Base-by-base conservation (phyloP, 2,113 vertebrate genomes). In the Poeciliopsis retropinna region DNA sequence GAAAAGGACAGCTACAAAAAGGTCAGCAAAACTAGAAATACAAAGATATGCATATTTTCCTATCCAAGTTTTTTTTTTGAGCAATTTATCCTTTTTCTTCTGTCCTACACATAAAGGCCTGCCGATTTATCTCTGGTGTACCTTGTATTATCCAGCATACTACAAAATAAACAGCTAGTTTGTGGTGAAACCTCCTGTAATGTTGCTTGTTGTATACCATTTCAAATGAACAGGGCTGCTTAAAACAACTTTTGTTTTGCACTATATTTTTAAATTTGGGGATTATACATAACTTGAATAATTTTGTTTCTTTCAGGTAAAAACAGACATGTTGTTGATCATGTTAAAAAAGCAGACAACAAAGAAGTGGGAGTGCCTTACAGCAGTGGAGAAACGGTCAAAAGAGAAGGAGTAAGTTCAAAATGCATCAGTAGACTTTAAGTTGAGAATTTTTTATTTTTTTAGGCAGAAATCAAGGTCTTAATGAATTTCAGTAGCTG, bases 401-500 rank as follows among this genome's bases (percentile, higher is more conserved):
- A 99, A 98, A 90, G 97, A 98, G 29, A 99, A 98, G 89, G 96
- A 98, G 98, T 99, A 87, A 95, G 97, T 95, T 64, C 0, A 44
- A 44, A 73, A 73, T 62, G 4, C 60, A 61, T 73, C 30, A 66
- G 1, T 54, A 10, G 64, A 67, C n/a, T 14, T n/a, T 25, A 39
- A 14, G 25, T 6, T 65, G 8, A 34, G 11, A 7, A 54, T 25
- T 22, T 12, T n/a, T n/a, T 2, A 6, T 39, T 25, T 11, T 14
- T 70, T n/a, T n/a, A 19, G 39, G 17, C 2, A 5, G 47, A 57
- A 1, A 7, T n/a, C 14, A 11, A n/a, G 17, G 17, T 3, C 28
- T 13, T 10, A 17, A 28, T 54, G 32, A 51, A 51, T 51, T 17
- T 19, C 5, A 22, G 47, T 51, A 17, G 34, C 34, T 34, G 10